Evolutionary conservation across 30 jellyfish, hydroid and myxozoan species (phyloP), one percentile per base, ranked within the genome.

Genomic region (Chironex yamaguchii): DNA sequence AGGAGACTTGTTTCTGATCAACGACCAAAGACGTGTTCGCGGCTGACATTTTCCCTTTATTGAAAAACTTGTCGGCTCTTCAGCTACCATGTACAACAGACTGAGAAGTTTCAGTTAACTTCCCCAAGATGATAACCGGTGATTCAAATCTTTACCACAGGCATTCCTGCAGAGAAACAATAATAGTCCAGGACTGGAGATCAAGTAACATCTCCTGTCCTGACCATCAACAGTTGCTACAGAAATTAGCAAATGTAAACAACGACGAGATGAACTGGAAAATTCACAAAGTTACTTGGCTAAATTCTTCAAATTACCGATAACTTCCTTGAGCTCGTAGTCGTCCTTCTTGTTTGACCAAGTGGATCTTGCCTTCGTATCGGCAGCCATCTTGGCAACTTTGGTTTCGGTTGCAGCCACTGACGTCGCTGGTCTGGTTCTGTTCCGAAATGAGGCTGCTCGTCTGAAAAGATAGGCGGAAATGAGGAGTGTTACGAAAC

Each of bases 271-370:
- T 52, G 69, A 4, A 6, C 2, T 4, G 69, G 26, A 1, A 52
- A 48, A 48, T 12, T 12, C 13, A n/a, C 13, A 48, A 48, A 13
- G 62, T 12, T 48, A 48, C 13, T 12, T 48, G 13, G 14, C 62
- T 12, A 12, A 52, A 52, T 17, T 29, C 0, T n/a, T n/a, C n/a
- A n/a, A n/a, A n/a, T 4, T 73, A 84, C 94, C 94, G 12, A 94
- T 94, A 27, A 86, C 91, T 65, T 94, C 99, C 33, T 82, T 67
- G 24, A 94, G 95, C 62, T 94, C 97, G 81, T 88, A 94, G 53
- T 94, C 97, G 4, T 94, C 99, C 50, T 81, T 83, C 24, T 62
- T 85, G 58, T 94, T 94, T 1, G 97, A 88, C 99, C 99, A 94
- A 36, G 94, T 88, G 3, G 98, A 86, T 49, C 98, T 77, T 42